Conservation (phyloP, 2,113 vertebrate species). For the Tachysurus vachellii region DNA sequence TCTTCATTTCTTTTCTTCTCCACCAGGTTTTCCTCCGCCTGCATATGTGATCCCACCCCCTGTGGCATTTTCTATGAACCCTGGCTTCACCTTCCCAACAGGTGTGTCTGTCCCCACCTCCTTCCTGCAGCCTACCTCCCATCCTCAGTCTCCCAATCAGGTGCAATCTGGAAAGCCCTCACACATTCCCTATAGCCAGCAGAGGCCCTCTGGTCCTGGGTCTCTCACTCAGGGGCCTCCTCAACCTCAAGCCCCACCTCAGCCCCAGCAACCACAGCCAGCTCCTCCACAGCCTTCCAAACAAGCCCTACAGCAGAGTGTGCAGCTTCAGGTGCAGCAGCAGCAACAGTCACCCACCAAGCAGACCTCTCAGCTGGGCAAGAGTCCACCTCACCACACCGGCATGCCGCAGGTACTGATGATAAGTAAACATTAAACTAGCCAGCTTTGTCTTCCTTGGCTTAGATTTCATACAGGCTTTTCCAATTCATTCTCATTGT, state of each 20-base stretch:
- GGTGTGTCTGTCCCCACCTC: constrained; percentile 89
- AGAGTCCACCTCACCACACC: constrained; percentile 90
- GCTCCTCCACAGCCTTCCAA: constrained; percentile 81
- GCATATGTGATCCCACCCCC: constrained; percentile 93
- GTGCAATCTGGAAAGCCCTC: constrained; percentile 91
- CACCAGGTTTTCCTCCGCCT: constrained; percentile 90
- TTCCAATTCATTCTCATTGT: neutral
- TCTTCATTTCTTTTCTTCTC: constrained; percentile 22
- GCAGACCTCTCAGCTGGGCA: constrained; percentile 80
- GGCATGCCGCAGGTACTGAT: constrained; percentile 87
- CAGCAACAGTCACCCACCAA: constrained; percentile 89
- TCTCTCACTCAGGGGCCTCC: constrained; percentile 84
- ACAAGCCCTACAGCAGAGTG: constrained; percentile 76
- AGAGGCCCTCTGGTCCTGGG: constrained; percentile 91
- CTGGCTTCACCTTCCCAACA: constrained; percentile 90
- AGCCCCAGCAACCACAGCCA: constrained; percentile 74
- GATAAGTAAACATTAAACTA: neutral
- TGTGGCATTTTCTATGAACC: constrained; percentile 93
- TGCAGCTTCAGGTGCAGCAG: constrained; percentile 88
- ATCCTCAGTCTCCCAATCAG: constrained; percentile 83
- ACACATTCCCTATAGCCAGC: constrained; percentile 99
- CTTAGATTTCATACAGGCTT: neutral
- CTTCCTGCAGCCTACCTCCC: constrained; percentile 88
- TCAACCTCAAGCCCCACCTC: constrained; percentile 56
- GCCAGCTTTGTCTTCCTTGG: neutral